A percentile compares a stretch with the other conserved stretches of the same genome.
Conservation (phyloP, 1,140 invertebrate species). For the Trissolcus basalis region DNA sequence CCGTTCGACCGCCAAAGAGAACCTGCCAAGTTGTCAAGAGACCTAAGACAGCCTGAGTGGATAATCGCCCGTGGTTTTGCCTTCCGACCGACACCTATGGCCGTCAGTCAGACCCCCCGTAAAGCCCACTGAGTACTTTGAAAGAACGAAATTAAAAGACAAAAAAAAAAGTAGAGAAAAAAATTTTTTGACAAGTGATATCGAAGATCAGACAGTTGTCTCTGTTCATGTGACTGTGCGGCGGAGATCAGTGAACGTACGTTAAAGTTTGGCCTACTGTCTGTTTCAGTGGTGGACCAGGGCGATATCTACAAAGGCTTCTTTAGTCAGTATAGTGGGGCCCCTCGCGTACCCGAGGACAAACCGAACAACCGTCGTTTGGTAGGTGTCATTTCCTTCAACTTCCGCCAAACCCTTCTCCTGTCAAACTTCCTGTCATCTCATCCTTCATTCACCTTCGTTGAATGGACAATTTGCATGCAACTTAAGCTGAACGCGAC, state of each 20-base stretch:
- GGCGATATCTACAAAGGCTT: constrained; percentile 89
- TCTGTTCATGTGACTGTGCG: constrained; percentile 20
- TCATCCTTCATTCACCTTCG: too few species aligned
- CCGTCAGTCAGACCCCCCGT: constrained; percentile 41
- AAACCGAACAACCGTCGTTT: constrained; percentile 81
- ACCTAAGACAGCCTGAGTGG: constrained; percentile 72
- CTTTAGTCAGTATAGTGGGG: constrained; percentile 79
- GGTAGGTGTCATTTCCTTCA: constrained; percentile 79
- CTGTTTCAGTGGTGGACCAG: constrained; percentile 88
- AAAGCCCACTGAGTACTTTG: constrained; percentile 37
- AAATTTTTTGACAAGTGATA: constrained; percentile 16
- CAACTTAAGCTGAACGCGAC: not conserved
- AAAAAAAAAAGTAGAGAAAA: constrained; percentile 31
- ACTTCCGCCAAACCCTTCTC: constrained; percentile 44
- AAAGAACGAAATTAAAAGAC: constrained; percentile 6
- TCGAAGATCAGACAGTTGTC: constrained; percentile 7
- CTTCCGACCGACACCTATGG: constrained; percentile 47
- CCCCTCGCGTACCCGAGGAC: constrained; percentile 79
- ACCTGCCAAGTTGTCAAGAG: constrained; percentile 61
- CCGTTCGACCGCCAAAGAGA: constrained; percentile 10
- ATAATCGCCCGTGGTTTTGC: constrained; percentile 74
- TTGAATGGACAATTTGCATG: too few species aligned
- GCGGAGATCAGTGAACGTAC: constrained; percentile 59
- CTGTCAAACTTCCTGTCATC: constrained; percentile 23
- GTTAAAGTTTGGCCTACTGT: constrained; percentile 80